Percentiles rank a stretch among this genome's conserved stretches.
These are phyloP conservation scores for Acropora tenuis DNA, from an alignment of 64 coral and sea anemone species.

Conservation along the genomic window DNA sequence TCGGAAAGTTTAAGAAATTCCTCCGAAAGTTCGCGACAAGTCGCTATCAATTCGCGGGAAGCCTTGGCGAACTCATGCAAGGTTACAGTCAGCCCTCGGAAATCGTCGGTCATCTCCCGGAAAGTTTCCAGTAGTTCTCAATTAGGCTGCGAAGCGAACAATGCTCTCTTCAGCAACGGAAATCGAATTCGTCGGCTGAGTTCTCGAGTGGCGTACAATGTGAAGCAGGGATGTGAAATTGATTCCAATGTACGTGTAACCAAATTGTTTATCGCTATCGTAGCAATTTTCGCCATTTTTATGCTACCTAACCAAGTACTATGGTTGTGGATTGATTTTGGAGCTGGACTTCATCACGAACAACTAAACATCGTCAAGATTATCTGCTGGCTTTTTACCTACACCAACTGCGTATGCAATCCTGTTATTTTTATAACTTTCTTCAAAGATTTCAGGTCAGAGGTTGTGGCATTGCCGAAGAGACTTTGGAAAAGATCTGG, in stretches of 20 bases:
- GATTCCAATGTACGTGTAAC: slow-evolving; percentile 69
- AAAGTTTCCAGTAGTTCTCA: not conserved
- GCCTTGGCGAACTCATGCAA: not conserved
- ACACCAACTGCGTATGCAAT: slow-evolving; percentile 74
- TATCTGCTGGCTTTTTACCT: slow-evolving; percentile 77
- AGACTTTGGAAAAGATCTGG: not conserved
- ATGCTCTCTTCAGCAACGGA: not conserved
- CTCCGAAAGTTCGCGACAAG: not conserved
- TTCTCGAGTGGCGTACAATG: not conserved
- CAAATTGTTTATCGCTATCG: slow-evolving; percentile 67
- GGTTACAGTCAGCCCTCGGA: not conserved
- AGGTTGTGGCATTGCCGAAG: not conserved
- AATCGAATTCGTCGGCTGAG: slow-evolving; percentile 13
- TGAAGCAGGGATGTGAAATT: slow-evolving; percentile 18
- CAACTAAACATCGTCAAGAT: slow-evolving; percentile 58
- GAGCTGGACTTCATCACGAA: slow-evolving; percentile 6
- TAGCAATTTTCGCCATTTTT: slow-evolving; percentile 71
- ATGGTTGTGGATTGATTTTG: slow-evolving; percentile 78
- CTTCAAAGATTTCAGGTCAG: slow-evolving; percentile 61
- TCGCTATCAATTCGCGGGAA: not conserved
- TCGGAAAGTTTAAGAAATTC: not conserved
- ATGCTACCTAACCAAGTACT: slow-evolving; percentile 80
- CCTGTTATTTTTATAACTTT: slow-evolving; percentile 62
- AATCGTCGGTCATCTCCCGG: slow-evolving; percentile 4
- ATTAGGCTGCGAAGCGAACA: not conserved